phyloP scores from a whole-genome alignment of 2,797 vertebrate species.

The Channa striata region DNA sequence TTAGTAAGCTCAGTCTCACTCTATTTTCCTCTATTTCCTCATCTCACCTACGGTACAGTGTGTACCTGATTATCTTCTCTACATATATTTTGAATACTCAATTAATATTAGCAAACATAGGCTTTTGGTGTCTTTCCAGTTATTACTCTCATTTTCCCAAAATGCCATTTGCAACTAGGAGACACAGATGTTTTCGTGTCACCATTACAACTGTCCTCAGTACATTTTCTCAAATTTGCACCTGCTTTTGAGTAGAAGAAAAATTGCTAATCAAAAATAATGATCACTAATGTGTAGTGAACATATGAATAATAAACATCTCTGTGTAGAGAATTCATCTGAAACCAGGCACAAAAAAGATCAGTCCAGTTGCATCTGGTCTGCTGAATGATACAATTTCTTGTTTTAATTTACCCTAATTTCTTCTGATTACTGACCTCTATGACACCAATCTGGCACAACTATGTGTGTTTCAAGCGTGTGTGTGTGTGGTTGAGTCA shows the following conservation, averaged over 20 bases:
- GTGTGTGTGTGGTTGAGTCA: not conserved
- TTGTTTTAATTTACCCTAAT: constrained; percentile 9
- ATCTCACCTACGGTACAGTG: too few relatives aligned
- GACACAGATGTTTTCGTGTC: not conserved
- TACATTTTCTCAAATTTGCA: not conserved
- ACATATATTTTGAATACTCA: not conserved
- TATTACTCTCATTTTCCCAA: not conserved
- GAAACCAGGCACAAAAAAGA: not conserved
- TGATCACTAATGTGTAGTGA: constrained; percentile 2
- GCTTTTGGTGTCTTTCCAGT: not conserved
- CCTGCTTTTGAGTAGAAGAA: not conserved
- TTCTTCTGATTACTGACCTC: constrained; percentile 34
- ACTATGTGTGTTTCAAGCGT: not conserved
- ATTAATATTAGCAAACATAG: not conserved
- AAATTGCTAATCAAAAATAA: not conserved
- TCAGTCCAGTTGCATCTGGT: not conserved
- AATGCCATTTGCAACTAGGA: not conserved
- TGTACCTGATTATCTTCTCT: not conserved
- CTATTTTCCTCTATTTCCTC: not conserved
- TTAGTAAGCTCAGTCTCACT: not conserved
- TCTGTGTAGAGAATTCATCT: constrained; percentile 16
- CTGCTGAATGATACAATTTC: constrained; percentile 25
- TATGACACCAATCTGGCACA: constrained; percentile 26
- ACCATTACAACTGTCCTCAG: not conserved
- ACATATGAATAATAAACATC: not conserved